A percentile compares a stretch with the other conserved stretches of the same genome.
phyloP scores from a whole-genome alignment of 2,888 invertebrate species.

The Limulus polyphemus region DNA sequence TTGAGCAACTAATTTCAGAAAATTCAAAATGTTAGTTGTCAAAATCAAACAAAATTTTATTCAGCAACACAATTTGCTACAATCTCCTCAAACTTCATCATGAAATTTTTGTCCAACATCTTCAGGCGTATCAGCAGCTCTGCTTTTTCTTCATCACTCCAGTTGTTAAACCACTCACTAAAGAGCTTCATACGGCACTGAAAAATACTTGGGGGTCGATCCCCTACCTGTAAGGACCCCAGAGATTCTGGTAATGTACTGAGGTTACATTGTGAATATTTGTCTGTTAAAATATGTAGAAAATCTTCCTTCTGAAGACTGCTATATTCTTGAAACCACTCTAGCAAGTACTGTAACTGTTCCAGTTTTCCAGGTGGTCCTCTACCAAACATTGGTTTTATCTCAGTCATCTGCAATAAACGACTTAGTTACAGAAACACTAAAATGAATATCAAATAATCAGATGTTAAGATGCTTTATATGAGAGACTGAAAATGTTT shows the following conservation, averaged over 20 bases:
- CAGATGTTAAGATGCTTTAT: no score
- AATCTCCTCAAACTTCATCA: conserved; percentile 31
- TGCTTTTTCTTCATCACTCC: conserved; percentile 34
- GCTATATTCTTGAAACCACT: conserved; percentile 82
- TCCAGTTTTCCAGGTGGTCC: conserved; percentile 19
- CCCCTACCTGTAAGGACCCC: conserved; percentile 22
- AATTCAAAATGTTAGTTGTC: no score
- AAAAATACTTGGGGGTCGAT: conserved; percentile 37
- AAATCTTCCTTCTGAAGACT: conserved; percentile 76
- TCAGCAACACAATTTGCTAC: conserved; percentile 1
- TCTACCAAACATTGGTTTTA: conserved; percentile 11
- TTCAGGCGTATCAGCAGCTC: conserved; percentile 33
- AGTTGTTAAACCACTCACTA: conserved; percentile 36
- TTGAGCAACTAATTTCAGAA: no score
- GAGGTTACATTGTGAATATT: conserved; percentile 36
- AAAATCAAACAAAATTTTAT: no score
- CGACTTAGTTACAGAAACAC: no score
- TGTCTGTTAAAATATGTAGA: conserved; percentile 57
- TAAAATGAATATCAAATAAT: no score
- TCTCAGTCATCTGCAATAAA: no score
- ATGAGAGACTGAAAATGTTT: no score
- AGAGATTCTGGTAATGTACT: conserved; percentile 16
- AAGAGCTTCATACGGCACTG: conserved; percentile 39
- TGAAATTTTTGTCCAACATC: conserved; percentile 33
- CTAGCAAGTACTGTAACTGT: conserved; percentile 64